Conservation (phyloP, 1,140 invertebrate species). For the Coenobita brevimanus region DNA sequence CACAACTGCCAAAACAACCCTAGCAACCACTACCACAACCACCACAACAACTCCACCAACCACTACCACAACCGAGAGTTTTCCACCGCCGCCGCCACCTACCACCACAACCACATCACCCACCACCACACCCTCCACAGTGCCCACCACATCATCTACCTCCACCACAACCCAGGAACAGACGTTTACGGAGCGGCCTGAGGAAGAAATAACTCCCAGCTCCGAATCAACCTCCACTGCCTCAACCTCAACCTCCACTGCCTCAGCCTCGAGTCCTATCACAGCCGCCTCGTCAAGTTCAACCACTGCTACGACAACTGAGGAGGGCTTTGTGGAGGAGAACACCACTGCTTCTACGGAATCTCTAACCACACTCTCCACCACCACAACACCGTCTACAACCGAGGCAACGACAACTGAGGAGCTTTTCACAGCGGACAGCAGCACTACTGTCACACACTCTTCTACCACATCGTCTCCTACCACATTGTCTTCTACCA, state of each 20-base stretch:
- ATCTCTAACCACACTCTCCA: no score
- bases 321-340: not conserved
- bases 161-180: no score
- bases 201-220: not conserved
- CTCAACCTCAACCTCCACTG: not conserved
- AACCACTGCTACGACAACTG: not conserved
- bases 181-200: no score
- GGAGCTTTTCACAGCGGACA: no score
- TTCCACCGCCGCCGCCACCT: not conserved
- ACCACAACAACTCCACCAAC: not conserved
- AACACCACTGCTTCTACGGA: not conserved
- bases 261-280: not conserved
- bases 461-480: no score
- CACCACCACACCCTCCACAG: not conserved
- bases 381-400: no score
- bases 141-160: no score
- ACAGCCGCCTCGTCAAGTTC: not conserved
- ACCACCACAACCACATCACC: not conserved
- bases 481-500: no score
- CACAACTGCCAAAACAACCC: no score
- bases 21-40: not conserved
- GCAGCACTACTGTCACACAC: no score
- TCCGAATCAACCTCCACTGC: not conserved
- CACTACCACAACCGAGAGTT: not conserved
- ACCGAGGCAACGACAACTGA: no score